Base-by-base conservation (phyloP, 2,888 invertebrate genomes). In the Epiperipatus broadwayi region DNA sequence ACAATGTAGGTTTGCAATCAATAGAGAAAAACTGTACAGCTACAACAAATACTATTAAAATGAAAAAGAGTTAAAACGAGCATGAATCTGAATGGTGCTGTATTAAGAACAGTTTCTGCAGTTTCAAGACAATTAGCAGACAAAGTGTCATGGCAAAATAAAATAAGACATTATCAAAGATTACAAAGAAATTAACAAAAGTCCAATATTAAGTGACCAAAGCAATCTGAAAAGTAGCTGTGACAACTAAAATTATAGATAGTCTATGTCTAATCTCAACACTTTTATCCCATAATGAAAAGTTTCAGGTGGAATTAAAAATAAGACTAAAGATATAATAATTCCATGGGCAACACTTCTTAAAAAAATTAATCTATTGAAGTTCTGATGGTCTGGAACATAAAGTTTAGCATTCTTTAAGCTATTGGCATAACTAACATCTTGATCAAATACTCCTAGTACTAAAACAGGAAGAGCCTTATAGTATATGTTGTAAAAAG, bases 121-220 rank as follows among this genome's bases (percentile, higher is more conserved):
- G 46, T 48, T 18, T 28, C 34, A 8, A 33, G 18, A 14, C 21
- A 33, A 8, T 19, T 20, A 5, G 34, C 25, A 25, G 44, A 14
- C 51, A 84, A 72, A 43, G 81, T 59, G 87, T 85, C 52, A 93
- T 70, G 52, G 81, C 71, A 64, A 95, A 89, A 66, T 89, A 97
- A 64, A 87, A 83, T 48, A 84, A 69, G 42, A 97, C 69, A 46
- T 91, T 91, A 53, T 93, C 93, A 89, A 91, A 93, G 50, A 95
- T 83, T 60, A 84, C 85, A 45, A 95, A 69, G 66, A 93, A 93
- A 64, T 93, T 95, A 64, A 89, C 80, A 49, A 79, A 72, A 39
- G 95, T 95, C 95, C 95, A 97, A 60, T 95, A 97, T 15, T 83
- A 76, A 40, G 95, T 97, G 60, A 97, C 97, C 53, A 97, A 65